Evolutionary conservation across 2,113 vertebrate species (phyloP).

Genomic region (Pachyramphus minor): DNA sequence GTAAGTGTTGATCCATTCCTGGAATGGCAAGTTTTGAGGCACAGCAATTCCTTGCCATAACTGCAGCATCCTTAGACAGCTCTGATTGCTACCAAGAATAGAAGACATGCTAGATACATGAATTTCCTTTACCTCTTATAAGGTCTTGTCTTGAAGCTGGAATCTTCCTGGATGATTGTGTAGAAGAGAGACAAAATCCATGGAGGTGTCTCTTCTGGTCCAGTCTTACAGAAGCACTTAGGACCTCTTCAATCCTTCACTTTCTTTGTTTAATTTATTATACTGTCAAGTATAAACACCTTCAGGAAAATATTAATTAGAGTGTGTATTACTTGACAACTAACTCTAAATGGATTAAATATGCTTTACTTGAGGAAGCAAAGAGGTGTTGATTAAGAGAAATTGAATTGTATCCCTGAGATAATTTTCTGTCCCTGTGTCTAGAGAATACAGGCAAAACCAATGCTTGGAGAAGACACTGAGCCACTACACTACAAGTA

Average conservation of each 20-base stretch:
- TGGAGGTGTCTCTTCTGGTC: background rate
- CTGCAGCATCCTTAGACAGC: background rate
- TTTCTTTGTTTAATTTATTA: slow-evolving; percentile 36
- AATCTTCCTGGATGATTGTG: background rate
- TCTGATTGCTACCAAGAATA: background rate
- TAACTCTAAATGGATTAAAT: slow-evolving; percentile 52
- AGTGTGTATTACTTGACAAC: slow-evolving; percentile 24
- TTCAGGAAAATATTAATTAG: slow-evolving; percentile 66
- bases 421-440: slow-evolving; percentile 41
- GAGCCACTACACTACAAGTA: background rate
- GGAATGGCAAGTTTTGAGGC: background rate
- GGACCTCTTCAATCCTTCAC: background rate
- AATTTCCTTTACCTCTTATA: background rate
- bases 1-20: background rate
- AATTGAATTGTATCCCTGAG: slow-evolving; percentile 62
- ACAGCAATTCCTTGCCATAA: background rate
- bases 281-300: slow-evolving; percentile 1
- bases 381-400: slow-evolving; percentile 62
- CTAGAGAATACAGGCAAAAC: slow-evolving; percentile 26
- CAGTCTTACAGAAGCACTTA: background rate
- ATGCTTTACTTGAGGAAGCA: slow-evolving; percentile 33
- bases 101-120: background rate
- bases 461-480: background rate
- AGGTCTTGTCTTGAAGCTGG: background rate
- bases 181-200: background rate